phyloP scores from a whole-genome alignment of 2,888 invertebrate genomes.

The Idaea aversata region DNA sequence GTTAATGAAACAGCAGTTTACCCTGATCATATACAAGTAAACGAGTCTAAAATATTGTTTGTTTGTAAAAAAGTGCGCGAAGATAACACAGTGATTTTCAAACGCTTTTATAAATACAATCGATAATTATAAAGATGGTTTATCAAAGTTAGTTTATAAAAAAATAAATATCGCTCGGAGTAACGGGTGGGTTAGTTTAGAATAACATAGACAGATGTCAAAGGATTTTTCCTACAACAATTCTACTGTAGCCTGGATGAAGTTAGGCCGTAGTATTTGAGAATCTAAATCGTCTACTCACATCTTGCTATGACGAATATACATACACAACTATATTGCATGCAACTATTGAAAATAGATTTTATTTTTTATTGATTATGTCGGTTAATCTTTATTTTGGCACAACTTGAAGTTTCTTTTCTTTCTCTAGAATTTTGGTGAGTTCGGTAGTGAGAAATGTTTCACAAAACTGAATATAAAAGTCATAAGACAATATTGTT shows the following conservation, averaged over 20 bases:
- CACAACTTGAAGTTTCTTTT: not conserved
- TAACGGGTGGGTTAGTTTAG: not conserved
- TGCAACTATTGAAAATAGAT: slow-evolving; percentile 54
- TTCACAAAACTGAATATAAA: slow-evolving; percentile 25
- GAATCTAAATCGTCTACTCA: slow-evolving; percentile 60
- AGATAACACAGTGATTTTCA: slow-evolving; percentile 33
- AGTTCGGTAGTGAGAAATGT: not conserved
- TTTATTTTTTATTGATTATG: slow-evolving; percentile 16
- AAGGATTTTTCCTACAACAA: not conserved
- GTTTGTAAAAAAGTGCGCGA: slow-evolving; percentile 27
- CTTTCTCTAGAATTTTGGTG: not conserved
- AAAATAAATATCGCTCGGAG: slow-evolving; percentile 31
- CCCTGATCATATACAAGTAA: slow-evolving; percentile 62
- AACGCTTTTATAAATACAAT: slow-evolving; percentile 33
- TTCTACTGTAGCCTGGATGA: slow-evolving; percentile 5
- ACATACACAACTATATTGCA: slow-evolving; percentile 62
- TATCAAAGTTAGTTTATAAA: slow-evolving; percentile 36
- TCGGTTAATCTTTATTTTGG: not conserved
- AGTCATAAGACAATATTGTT: slow-evolving; percentile 47
- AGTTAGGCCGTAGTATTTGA: slow-evolving; percentile 55
- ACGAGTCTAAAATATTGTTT: slow-evolving; percentile 55
- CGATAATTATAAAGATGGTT: slow-evolving; percentile 30
- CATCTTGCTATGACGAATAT: slow-evolving; percentile 59
- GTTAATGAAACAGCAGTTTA: slow-evolving; percentile 35
- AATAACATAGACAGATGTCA: not conserved